Percentiles rank a stretch among this genome's conserved stretches.
Evolutionary conservation across 2,797 vertebrate genomes (phyloP).

Genomic region (Acanthurus tractus): DNA sequence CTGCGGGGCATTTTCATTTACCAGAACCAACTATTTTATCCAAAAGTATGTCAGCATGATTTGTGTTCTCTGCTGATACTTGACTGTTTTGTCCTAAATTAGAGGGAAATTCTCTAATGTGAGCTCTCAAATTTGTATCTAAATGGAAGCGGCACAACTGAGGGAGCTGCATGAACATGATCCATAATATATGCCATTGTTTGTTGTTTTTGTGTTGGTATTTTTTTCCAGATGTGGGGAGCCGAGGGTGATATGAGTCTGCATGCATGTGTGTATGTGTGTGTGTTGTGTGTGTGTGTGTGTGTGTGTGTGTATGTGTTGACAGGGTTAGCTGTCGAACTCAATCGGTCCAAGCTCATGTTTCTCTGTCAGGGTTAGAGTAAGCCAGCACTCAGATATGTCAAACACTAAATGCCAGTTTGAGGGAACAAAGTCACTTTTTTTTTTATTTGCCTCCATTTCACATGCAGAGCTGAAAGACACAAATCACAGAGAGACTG

Average conservation of each 20-base stretch:
- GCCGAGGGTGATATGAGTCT: constrained; percentile 1
- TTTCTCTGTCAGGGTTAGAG: constrained; percentile 74
- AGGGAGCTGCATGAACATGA: neutral
- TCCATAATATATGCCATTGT: neutral
- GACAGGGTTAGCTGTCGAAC: constrained; percentile 63
- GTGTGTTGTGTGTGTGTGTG: constrained; percentile 34
- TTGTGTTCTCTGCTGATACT: constrained; percentile 39
- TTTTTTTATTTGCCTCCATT: constrained; percentile 36
- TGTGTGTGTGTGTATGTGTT: constrained; percentile 29
- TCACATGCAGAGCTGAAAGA: constrained; percentile 49
- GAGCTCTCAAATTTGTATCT: neutral
- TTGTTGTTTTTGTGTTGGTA: constrained; percentile 22
- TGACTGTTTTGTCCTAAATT: constrained; percentile 42
- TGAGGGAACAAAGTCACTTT: constrained; percentile 63
- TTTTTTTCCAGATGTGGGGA: constrained; percentile 29
- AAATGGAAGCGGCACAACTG: constrained; percentile 23
- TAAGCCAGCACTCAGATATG: constrained; percentile 70
- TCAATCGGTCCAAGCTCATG: constrained; percentile 73
- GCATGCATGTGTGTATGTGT: constrained; percentile 11
- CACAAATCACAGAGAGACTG: constrained; percentile 43
- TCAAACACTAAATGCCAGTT: constrained; percentile 69
- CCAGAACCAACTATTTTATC: constrained; percentile 12
- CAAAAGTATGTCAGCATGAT: constrained; percentile 51
- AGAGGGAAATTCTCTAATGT: constrained; percentile 19
- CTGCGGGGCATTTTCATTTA: constrained; percentile 53